Evolutionary conservation across 2,797 vertebrate genomes (phyloP), one percentile per base, ranked within the genome.

Genomic region (Phoxinus dragarum): DNA sequence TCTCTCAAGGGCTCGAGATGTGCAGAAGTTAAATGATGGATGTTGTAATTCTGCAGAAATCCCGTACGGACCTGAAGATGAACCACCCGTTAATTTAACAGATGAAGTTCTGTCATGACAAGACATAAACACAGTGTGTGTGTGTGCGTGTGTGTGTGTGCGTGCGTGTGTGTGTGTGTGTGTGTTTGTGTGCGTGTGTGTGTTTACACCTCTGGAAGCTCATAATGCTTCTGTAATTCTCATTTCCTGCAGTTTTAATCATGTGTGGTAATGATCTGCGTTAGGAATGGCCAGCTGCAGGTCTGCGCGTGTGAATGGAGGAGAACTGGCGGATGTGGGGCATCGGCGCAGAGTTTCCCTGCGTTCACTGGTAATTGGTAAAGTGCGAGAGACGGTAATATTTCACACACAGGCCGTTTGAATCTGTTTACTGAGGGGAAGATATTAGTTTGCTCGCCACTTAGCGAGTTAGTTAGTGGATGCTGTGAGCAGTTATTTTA

Each of bases 201-300:
- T 94, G 80, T 90, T 16, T 31, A 64, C 12, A 64, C 27, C 27
- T 64, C 38, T n/a, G 69, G 5, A 17, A 47, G 9, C 42, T 72
- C n/a, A n/a, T 1, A 27, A 47, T 16, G 69, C n/a, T 47, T 7
- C 90, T 90, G 40, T 84, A 91, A 91, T 90, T 92, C 89, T 89
- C n/a, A n/a, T 66, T 19, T 66, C 91, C 88, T 59, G 44, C 27
- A 5, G 44, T 84, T 92, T 92, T 89, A 88, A 91, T 92, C 84
- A 90, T 83, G 90, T 86, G 4, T 87, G 87, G 84, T 89, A 90
- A 91, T 93, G 91, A 93, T 91, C 91, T 88, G 89, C 88, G 75
- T 87, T 78, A 88, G 88, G 91, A 91, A 94, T 91, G 91, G 86
- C 72, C 81, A 80, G 44, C 49, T 66, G 90, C 88, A 71, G 36